Evolutionary conservation across 1,140 invertebrate species (phyloP).

Genomic region (Eriocheir sinensis): DNA sequence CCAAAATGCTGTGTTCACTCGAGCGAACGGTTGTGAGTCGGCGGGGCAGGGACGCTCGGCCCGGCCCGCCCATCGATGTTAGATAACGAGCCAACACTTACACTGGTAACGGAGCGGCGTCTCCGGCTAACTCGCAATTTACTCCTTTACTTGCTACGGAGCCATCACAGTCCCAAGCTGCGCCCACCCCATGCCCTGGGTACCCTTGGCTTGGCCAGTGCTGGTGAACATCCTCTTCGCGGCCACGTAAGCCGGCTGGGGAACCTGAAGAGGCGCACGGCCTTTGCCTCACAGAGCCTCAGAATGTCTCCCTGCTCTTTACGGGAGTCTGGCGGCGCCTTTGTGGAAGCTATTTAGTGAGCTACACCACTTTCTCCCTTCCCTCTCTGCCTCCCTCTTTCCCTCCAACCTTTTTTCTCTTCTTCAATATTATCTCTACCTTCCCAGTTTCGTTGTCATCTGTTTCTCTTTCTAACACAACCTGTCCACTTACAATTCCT

Average conservation of each 20-base stretch:
- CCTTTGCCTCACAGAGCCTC: slow-evolving; percentile 42
- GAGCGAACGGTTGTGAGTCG: slow-evolving; percentile 44
- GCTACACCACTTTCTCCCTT: slow-evolving; percentile 24
- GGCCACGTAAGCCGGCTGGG: background rate
- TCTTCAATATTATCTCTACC: background rate
- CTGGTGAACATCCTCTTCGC: slow-evolving; percentile 8
- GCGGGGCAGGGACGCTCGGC: slow-evolving; percentile 31
- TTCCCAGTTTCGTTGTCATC: background rate
- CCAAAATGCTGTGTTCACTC: background rate
- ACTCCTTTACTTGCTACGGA: background rate
- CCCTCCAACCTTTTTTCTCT: background rate
- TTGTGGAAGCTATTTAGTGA: slow-evolving; percentile 64
- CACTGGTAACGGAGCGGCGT: slow-evolving; percentile 58
- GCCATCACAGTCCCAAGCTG: too few relatives aligned
- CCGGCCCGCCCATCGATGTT: slow-evolving; percentile 72
- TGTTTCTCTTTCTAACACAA: background rate
- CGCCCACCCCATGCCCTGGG: too few relatives aligned
- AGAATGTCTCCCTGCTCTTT: slow-evolving; percentile 52
- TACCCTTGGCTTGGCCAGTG: background rate
- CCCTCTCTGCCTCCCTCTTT: background rate
- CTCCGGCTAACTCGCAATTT: background rate
- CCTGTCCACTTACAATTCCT: background rate
- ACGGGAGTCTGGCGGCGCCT: slow-evolving; percentile 9
- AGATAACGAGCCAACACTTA: slow-evolving; percentile 69
- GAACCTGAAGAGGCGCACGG: background rate